These are phyloP conservation scores for Sitta carolinensis DNA, from an alignment of 2,797 vertebrate species.

Conservation along the genomic window DNA sequence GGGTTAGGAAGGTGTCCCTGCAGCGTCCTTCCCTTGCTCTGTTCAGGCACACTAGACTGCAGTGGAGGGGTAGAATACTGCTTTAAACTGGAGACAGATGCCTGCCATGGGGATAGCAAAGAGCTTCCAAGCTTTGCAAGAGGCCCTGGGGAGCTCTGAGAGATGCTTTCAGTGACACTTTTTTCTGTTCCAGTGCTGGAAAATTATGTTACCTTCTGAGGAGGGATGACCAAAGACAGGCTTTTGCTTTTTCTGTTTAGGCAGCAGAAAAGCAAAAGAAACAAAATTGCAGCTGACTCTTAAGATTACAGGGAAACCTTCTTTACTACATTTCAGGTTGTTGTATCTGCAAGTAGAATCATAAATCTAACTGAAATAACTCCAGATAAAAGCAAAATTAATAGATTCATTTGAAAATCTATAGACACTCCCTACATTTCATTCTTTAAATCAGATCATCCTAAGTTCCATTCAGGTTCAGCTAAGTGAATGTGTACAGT, in stretches of 20 bases:
- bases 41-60: not conserved
- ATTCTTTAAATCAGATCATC: constrained; percentile 7
- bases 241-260: not conserved
- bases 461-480: not conserved
- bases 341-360: not conserved
- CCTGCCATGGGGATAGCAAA: not conserved
- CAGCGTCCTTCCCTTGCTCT: not conserved
- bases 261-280: constrained; percentile 2
- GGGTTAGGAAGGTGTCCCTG: not conserved
- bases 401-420: not conserved
- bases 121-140: not conserved
- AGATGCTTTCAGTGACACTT: not conserved
- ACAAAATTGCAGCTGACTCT: not conserved
- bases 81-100: not conserved
- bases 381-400: constrained; percentile 21
- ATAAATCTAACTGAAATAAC: not conserved
- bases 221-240: not conserved
- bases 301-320: not conserved
- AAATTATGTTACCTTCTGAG: not conserved
- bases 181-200: not conserved
- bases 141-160: not conserved
- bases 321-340: not conserved
- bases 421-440: not conserved
- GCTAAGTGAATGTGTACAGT: not conserved
- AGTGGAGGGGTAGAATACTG: not conserved